A percentile compares a stretch with the other conserved stretches of the same genome.
phyloP scores from a whole-genome alignment of 2,113 vertebrate genomes.

The zebrafish (Danio rerio) region DNA sequence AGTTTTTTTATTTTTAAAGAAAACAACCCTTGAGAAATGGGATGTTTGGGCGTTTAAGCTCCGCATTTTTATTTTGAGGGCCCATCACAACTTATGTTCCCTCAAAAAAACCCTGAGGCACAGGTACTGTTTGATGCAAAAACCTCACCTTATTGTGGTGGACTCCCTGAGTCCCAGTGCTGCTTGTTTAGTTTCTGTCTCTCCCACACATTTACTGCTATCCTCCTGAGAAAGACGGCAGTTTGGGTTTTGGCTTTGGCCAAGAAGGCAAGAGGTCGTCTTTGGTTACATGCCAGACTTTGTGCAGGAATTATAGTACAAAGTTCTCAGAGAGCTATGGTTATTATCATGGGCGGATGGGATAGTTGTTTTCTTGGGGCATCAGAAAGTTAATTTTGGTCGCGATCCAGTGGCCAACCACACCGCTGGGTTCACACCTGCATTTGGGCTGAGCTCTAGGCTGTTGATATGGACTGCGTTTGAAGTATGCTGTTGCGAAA shows the following conservation, averaged over 20 bases:
- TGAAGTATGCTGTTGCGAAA: slow-evolving; percentile 57
- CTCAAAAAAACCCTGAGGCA: slow-evolving; percentile 33
- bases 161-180: slow-evolving; percentile 37
- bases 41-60: slow-evolving; percentile 15
- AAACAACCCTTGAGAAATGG: slow-evolving; percentile 39
- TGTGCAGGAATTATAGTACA: slow-evolving; percentile 64
- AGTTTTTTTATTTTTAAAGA: slow-evolving; percentile 48
- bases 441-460: slow-evolving; percentile 61
- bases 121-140: slow-evolving; percentile 57
- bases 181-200: slow-evolving; percentile 54
- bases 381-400: slow-evolving; percentile 50
- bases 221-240: slow-evolving; percentile 58
- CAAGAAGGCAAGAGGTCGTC: slow-evolving; percentile 54
- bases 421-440: slow-evolving; percentile 63
- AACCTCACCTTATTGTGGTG: slow-evolving; percentile 54
- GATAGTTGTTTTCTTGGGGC: slow-evolving; percentile 52
- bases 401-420: slow-evolving; percentile 41
- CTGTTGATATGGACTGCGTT: slow-evolving; percentile 57
- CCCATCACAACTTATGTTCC: slow-evolving; percentile 47
- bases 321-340: slow-evolving; percentile 58
- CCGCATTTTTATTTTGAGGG: slow-evolving; percentile 45
- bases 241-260: slow-evolving; percentile 53
- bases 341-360: slow-evolving; percentile 57
- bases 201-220: slow-evolving; percentile 48
- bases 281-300: slow-evolving; percentile 69